Percentiles rank a stretch among this genome's conserved stretches.
Conservation (phyloP, 2,113 vertebrate genomes). For the Echinops telfairi region DNA sequence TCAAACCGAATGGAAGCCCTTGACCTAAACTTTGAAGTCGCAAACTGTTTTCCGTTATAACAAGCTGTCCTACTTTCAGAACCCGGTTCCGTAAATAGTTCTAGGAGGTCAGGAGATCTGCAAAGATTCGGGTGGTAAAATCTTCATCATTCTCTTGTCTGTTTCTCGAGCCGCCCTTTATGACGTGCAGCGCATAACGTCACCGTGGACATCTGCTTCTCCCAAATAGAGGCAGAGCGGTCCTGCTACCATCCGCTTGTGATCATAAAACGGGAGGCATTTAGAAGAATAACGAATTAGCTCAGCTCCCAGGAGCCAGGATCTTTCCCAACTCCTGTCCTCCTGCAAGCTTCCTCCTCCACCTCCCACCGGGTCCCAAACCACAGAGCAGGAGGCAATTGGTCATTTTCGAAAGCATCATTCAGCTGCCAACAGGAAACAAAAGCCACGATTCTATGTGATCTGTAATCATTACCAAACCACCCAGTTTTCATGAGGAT, state of each 20-base stretch:
- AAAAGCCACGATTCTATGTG: neutral
- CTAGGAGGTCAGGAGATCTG: slow-evolving; percentile 18
- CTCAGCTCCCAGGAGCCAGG: neutral
- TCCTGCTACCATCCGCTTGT: neutral
- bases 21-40: slow-evolving; percentile 45
- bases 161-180: neutral
- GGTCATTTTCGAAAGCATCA: neutral
- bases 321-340: neutral
- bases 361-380: neutral
- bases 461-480: neutral
- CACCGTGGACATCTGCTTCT: slow-evolving; percentile 57
- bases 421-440: neutral
- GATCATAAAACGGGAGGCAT: slow-evolving; percentile 32
- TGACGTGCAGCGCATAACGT: neutral
- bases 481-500: neutral
- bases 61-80: slow-evolving; percentile 67
- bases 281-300: neutral
- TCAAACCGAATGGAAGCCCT: slow-evolving; percentile 35
- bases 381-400: neutral
- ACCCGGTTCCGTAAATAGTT: slow-evolving; percentile 57
- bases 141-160: slow-evolving; percentile 36
- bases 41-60: slow-evolving; percentile 66
- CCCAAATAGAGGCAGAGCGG: slow-evolving; percentile 49
- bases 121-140: slow-evolving; percentile 3
- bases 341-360: neutral